Evolutionary conservation across 2,888 invertebrate genomes (phyloP), one percentile per base, ranked within the genome.

Genomic region (Hylaea fasciaria): DNA sequence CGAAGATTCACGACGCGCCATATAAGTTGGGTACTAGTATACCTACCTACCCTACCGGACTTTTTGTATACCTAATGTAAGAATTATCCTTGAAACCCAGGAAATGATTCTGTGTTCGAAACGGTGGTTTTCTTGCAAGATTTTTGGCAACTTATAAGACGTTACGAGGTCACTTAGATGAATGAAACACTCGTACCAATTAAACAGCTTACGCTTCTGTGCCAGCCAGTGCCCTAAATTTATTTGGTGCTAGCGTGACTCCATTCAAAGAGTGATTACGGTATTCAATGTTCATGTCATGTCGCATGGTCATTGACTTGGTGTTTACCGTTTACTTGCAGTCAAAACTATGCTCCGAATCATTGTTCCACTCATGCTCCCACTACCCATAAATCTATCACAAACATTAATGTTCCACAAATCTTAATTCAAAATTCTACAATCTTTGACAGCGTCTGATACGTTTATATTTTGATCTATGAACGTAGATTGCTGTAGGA

Each of bases 291-390:
- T 76, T 80, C 80, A 83, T 81, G 81, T 82, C 77, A 82, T 80
- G 77, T 77, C 78, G 70, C 74, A 75, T 88, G 89, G 87, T 85
- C 87, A 83, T 78, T 85, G 87, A 86, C 87, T 85, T 78, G 61
- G 13, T 68, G 69, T 83, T 76, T 87, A 86, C 88, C 86, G 88
- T 86, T 87, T 71, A 66, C 55, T 61, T 67, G 48, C 56, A 67
- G 62, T 73, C 64, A 66, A 72, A 70, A 76, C 59, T 71, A 63
- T 65, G 57, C 49, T 60, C 66, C 70, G 61, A 70, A 68, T 69
- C 72, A 67, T 76, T 81, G 77, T 77, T 62, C 47, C 14, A 52
- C 48, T 53, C 37, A 51, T 54, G 43, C 14, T 45, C 39, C 7
- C 16, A 17, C 32, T 22, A 40, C 3, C 17, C 22, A 5, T 3